phyloP scores from a whole-genome alignment of 2,113 vertebrate genomes.

The Tetraodon nigroviridis region DNA sequence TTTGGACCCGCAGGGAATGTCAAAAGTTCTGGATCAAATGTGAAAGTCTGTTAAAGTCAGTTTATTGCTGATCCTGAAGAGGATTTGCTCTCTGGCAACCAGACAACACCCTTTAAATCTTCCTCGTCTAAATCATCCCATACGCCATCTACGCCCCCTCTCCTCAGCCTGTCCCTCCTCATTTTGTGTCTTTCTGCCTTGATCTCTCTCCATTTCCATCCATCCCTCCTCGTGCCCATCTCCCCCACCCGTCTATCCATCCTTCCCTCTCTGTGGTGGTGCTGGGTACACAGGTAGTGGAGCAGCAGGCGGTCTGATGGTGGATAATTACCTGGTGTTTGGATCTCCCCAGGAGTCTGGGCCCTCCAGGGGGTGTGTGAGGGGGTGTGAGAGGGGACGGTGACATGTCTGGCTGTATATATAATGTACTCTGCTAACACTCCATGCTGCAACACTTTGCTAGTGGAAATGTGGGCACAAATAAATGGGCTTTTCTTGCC shows the following conservation, averaged over 20 bases:
- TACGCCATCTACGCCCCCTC: slow-evolving; percentile 1
- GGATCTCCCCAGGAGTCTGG: slow-evolving; percentile 51
- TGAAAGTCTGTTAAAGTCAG: too few relatives aligned
- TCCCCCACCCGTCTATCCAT: slow-evolving; percentile 11
- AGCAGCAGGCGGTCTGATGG: slow-evolving; percentile 53
- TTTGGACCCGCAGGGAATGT: too few relatives aligned
- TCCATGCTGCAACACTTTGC: slow-evolving; percentile 31
- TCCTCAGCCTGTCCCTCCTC: neutral
- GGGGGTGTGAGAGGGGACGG: slow-evolving; percentile 7
- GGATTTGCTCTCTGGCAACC: too few relatives aligned
- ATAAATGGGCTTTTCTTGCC: slow-evolving; percentile 42
- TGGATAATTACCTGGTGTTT: slow-evolving; percentile 66
- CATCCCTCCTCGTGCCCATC: slow-evolving; percentile 10
- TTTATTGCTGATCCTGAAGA: too few relatives aligned
- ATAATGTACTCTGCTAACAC: slow-evolving; percentile 48
- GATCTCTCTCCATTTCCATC: slow-evolving; percentile 33
- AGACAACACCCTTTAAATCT: too few relatives aligned
- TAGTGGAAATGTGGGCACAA: slow-evolving; percentile 26
- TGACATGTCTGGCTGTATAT: slow-evolving; percentile 43
- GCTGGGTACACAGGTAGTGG: slow-evolving; percentile 55
- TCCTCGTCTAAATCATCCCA: neutral
- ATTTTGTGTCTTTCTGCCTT: slow-evolving; percentile 21
- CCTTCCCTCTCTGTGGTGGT: slow-evolving; percentile 36
- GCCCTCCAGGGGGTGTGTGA: slow-evolving; percentile 14
- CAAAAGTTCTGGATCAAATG: too few relatives aligned